A percentile compares a stretch with the other conserved stretches of the same genome.
phyloP scores from a whole-genome alignment of 2,797 vertebrate genomes.

The Nyctalus aviator region DNA sequence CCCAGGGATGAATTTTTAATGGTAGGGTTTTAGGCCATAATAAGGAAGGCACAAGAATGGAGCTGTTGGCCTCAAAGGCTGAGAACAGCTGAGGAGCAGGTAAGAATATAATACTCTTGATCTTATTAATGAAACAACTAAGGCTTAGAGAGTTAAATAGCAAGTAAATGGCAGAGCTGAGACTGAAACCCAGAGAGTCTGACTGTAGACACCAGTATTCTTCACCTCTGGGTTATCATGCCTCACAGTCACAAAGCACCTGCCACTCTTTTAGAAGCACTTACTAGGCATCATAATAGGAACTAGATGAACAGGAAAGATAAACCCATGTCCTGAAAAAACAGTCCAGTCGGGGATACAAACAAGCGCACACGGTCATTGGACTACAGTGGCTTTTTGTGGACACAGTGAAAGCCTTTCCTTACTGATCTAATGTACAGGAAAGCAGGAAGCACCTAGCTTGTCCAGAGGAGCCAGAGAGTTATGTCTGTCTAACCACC shows the following conservation, averaged over 20 bases:
- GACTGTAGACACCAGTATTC: neutral
- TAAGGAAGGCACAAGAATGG: neutral
- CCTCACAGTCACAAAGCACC: neutral
- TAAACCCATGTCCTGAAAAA: neutral
- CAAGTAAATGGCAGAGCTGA: neutral
- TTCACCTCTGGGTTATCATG: neutral
- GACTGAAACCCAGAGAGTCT: neutral
- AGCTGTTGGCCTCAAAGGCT: neutral
- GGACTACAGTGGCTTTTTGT: neutral
- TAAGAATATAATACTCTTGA: neutral
- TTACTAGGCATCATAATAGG: neutral
- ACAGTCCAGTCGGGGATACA: neutral
- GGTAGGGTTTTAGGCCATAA: neutral
- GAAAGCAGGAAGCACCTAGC: neutral
- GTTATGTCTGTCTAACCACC: neutral
- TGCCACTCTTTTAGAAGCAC: neutral
- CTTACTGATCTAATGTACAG: neutral
- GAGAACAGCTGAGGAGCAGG: neutral
- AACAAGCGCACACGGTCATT: accelerated
- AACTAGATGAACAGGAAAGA: neutral
- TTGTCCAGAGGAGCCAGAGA: neutral
- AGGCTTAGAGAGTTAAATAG: neutral
- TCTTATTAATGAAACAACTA: neutral
- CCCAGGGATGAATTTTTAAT: neutral
- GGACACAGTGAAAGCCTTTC: neutral